Conservation (phyloP, 2,888 invertebrate species). For the Osedax frankpressi region DNA sequence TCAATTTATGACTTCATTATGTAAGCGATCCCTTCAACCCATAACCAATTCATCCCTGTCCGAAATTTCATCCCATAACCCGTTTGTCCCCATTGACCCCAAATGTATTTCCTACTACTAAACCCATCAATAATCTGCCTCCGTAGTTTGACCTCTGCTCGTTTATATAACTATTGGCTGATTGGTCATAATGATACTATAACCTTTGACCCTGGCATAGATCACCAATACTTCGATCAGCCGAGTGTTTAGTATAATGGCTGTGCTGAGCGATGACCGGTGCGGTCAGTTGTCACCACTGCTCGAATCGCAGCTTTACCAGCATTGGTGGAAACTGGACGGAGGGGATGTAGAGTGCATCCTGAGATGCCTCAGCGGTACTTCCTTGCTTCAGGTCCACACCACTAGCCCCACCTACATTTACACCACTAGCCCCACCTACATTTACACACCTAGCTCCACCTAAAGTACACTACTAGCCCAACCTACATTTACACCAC, state of each 20-base stretch:
- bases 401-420: background rate
- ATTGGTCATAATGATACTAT: no score
- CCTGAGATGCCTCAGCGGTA: constrained; percentile 24
- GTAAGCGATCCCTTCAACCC: no score
- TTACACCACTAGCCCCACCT: background rate
- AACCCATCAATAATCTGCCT: no score
- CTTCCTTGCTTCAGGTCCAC: background rate
- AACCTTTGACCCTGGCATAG: no score
- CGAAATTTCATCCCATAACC: no score
- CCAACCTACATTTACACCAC: background rate
- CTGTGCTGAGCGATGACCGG: background rate
- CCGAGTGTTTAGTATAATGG: background rate
- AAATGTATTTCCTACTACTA: no score
- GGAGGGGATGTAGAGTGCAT: constrained; percentile 34
- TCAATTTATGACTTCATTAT: no score
- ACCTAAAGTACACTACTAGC: no score
- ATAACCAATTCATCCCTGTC: no score
- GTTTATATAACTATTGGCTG: no score
- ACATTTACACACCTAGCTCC: background rate
- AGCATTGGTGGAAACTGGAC: constrained; percentile 51
- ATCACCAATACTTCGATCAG: background rate
- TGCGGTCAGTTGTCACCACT: constrained; percentile 36
- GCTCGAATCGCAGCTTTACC: constrained; percentile 51
- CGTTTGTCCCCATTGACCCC: no score
- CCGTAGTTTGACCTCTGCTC: no score